These are phyloP conservation scores for Mythimna ferrago DNA, from an alignment of 2,888 invertebrate species.

Conservation along the genomic window DNA sequence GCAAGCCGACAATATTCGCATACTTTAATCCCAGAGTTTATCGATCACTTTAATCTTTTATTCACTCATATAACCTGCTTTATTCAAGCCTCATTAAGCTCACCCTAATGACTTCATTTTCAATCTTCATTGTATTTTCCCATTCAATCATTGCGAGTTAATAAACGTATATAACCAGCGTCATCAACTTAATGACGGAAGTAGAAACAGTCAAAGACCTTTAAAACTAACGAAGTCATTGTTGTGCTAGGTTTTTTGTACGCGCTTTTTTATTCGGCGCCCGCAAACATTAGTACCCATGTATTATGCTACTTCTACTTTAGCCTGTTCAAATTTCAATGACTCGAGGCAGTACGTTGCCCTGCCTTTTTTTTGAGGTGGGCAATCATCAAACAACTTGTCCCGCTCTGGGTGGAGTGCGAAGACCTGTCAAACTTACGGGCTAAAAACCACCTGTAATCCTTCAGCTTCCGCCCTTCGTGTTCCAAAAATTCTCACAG, in stretches of 20 bases:
- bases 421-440: no score
- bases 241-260: constrained; percentile 13
- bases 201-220: constrained; percentile 40
- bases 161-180: constrained; percentile 3
- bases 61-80: neutral
- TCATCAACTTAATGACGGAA: constrained; percentile 12
- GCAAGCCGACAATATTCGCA: neutral
- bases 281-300: neutral
- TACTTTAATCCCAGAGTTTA: neutral
- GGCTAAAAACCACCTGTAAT: no score
- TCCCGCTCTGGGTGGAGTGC: neutral
- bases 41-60: neutral
- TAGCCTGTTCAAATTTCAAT: neutral
- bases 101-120: constrained; percentile 1
- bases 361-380: neutral
- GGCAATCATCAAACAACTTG: no score
- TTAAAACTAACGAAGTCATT: constrained; percentile 19
- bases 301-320: neutral
- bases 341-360: neutral
- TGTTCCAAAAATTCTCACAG: no score
- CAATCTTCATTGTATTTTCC: neutral
- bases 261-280: constrained; percentile 20
- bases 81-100: constrained; percentile 10
- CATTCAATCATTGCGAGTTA: constrained; percentile 7
- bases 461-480: no score